phyloP scores from a whole-genome alignment of 2,888 invertebrate species.

The Hoplodrina ambigua region DNA sequence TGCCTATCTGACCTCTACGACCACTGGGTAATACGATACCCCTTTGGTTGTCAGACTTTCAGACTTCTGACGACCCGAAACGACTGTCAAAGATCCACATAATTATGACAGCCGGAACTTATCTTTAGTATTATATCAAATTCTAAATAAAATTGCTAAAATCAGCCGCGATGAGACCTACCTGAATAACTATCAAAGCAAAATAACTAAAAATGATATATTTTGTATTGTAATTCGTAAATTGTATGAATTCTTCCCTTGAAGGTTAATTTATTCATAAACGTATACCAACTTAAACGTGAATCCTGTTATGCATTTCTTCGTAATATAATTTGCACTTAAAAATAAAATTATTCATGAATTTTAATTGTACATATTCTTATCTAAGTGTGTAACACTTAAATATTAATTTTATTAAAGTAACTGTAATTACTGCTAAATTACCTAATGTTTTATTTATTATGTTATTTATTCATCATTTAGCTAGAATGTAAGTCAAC shows the following conservation, averaged over 20 bases:
- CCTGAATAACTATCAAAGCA: not conserved
- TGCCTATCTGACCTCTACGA: too few relatives aligned
- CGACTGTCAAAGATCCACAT: too few relatives aligned
- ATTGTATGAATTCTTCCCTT: conserved; percentile 3
- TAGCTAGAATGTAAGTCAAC: not conserved
- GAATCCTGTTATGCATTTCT: conserved; percentile 20
- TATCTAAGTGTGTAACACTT: not conserved
- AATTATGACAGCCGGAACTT: too few relatives aligned
- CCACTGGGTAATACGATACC: too few relatives aligned
- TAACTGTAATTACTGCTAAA: not conserved
- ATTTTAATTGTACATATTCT: not conserved
- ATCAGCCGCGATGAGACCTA: not conserved
- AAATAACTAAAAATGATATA: not conserved
- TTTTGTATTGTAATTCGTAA: not conserved
- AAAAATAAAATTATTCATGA: conserved; percentile 29
- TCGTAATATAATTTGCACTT: conserved; percentile 5
- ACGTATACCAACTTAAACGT: conserved; percentile 5
- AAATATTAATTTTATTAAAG: not conserved
- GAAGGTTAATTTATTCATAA: conserved; percentile 42
- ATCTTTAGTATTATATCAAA: too few relatives aligned
- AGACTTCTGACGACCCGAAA: too few relatives aligned
- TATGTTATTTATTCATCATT: not conserved
- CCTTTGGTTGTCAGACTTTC: too few relatives aligned
- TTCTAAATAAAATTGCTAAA: not conserved
- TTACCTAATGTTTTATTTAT: not conserved